Evolutionary conservation across 1,140 invertebrate species (phyloP).

Genomic region (Drosophila pachea): DNA sequence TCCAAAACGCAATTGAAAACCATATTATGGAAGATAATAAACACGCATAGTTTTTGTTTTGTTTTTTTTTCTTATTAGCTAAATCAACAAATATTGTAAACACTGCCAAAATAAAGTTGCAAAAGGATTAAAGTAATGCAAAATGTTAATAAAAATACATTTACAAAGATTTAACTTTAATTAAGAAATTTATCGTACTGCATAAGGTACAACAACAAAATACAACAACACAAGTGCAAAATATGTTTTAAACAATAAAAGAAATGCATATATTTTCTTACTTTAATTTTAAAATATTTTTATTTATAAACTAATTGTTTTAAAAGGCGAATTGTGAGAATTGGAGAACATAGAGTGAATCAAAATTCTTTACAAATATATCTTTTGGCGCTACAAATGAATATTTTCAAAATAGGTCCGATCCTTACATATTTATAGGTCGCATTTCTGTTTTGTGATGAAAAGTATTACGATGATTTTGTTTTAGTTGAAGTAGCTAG

Average conservation of each 20-base stretch:
- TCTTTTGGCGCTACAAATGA: slow-evolving; percentile 16
- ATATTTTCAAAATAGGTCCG: slow-evolving; percentile 40
- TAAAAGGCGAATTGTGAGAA: slow-evolving; percentile 27
- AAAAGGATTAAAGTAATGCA: slow-evolving; percentile 33
- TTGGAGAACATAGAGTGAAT: slow-evolving; percentile 19
- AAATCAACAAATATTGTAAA: slow-evolving; percentile 51
- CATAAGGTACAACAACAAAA: slow-evolving; percentile 40
- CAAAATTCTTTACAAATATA: slow-evolving; percentile 22
- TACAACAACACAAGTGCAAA: slow-evolving; percentile 70
- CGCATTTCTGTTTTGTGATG: slow-evolving; percentile 46
- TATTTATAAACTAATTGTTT: slow-evolving; percentile 55
- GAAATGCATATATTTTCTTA: slow-evolving; percentile 45
- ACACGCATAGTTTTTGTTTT: not conserved
- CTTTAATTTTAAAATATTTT: slow-evolving; percentile 51
- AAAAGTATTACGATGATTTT: slow-evolving; percentile 63
- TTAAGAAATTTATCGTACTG: slow-evolving; percentile 35
- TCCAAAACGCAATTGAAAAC: slow-evolving; percentile 24
- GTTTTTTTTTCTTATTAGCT: slow-evolving; percentile 44
- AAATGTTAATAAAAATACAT: slow-evolving; percentile 33
- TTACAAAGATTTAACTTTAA: slow-evolving; percentile 38
- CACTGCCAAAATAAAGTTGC: slow-evolving; percentile 70
- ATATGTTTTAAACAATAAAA: slow-evolving; percentile 73
- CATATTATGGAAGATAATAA: slow-evolving; percentile 26
- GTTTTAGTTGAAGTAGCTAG: slow-evolving; percentile 28
- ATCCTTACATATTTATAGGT: slow-evolving; percentile 51